Conservation (phyloP, 2,113 vertebrate species). For the Malurus melanocephalus region DNA sequence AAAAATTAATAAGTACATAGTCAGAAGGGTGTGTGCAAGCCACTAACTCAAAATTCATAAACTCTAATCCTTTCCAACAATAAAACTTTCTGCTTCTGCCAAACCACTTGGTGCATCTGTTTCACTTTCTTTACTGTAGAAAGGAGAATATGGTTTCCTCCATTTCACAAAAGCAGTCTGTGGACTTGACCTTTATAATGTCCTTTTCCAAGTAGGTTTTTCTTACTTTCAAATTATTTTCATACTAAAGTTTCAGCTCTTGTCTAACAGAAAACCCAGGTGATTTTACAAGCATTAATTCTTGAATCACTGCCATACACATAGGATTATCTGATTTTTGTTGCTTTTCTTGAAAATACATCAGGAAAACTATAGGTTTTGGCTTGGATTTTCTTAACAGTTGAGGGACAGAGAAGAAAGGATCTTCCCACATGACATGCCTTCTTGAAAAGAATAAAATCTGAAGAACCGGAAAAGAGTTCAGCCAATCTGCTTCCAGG, state of each 20-base stretch:
- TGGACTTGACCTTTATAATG: not conserved
- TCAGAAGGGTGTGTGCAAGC: constrained; percentile 46
- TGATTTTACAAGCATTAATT: not conserved
- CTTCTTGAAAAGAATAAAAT: not conserved
- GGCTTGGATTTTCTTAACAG: not conserved
- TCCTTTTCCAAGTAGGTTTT: not conserved
- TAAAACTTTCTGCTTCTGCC: constrained; percentile 44
- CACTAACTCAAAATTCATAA: constrained; percentile 44
- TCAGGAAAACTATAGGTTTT: not conserved
- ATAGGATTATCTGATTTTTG: not conserved
- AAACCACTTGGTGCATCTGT: constrained; percentile 52
- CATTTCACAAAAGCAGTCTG: not conserved
- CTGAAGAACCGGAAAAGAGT: not conserved
- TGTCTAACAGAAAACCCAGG: not conserved
- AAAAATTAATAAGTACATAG: constrained; percentile 45
- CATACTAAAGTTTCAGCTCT: not conserved
- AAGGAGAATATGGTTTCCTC: not conserved
- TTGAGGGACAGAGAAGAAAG: not conserved
- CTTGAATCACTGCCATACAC: not conserved
- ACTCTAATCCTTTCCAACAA: constrained; percentile 52
- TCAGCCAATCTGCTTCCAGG: not conserved
- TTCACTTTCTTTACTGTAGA: constrained; percentile 19
- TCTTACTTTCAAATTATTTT: not conserved
- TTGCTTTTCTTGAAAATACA: not conserved
- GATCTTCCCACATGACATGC: not conserved